Evolutionary conservation across 92 coral and sea anemone genomes (phyloP).

Genomic region (Zoanthus sociatus): DNA sequence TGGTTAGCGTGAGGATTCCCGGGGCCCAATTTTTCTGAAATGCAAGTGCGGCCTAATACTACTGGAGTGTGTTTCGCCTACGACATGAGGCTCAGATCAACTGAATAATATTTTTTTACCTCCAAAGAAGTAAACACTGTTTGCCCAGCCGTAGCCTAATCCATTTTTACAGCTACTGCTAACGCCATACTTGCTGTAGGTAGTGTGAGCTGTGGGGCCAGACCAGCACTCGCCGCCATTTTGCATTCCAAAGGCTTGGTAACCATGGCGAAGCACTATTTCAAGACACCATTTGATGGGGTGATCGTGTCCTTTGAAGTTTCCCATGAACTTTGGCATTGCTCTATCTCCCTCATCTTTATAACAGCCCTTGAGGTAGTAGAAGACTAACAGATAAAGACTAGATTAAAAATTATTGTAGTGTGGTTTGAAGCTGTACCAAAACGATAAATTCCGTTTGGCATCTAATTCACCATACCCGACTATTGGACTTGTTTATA

Average conservation of each 20-base stretch:
- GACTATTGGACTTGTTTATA: no score
- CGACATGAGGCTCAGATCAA: no score
- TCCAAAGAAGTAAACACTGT: constrained; percentile 43
- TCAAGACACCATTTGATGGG: constrained; percentile 42
- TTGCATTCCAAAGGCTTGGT: constrained; percentile 41
- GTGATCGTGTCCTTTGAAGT: constrained; percentile 34
- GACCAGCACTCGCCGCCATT: constrained; percentile 47
- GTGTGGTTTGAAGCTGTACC: not conserved
- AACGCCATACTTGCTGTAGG: not conserved
- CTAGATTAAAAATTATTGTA: not conserved
- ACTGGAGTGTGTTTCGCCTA: no score
- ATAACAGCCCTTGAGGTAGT: constrained; percentile 33
- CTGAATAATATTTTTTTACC: not conserved
- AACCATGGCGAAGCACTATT: constrained; percentile 6
- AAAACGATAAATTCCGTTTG: not conserved
- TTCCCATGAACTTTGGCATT: constrained; percentile 32
- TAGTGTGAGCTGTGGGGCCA: not conserved
- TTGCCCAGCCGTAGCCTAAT: constrained; percentile 28
- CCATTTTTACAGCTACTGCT: constrained; percentile 18
- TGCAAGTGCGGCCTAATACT: not conserved
- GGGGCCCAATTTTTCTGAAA: no score
- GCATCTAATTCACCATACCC: not conserved
- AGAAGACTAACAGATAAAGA: not conserved
- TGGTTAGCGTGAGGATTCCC: no score
- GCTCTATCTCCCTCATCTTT: not conserved